Evolutionary conservation across 1,140 invertebrate genomes (phyloP), one percentile per base, ranked within the genome.

Genomic region (Drosophila subpulchrella): DNA sequence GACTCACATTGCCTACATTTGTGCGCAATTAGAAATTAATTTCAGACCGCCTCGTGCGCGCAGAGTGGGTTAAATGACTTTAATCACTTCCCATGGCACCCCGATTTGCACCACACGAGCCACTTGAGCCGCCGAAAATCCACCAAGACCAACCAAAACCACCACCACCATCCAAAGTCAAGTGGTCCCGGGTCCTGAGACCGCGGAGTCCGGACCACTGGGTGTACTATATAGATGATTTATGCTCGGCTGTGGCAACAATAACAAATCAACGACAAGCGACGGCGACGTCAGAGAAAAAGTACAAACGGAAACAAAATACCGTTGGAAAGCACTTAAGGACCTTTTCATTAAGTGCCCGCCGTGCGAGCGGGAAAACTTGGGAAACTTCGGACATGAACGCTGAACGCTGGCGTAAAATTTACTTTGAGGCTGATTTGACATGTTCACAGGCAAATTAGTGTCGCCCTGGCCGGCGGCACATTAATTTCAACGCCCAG

Each of bases 371-470:
- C 27, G 15, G 20, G 20, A 27, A 12, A 41, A 59, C 34, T 42
- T 44, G 53, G 65, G 47, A 70, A 70, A 67, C 51, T 38, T 68
- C 34, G 47, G 63, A 66, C 63, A 56, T 57, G 60, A 53, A 20
- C 58, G 63, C n/a, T 11, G 61, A 63, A 62, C 59, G 38, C 48
- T 62, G 66, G 79, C 83, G 83, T 88, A 77, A 89, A 89, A 83
- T 89, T 71, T 63, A 75, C 62, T 86, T 78, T 89, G 78, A 75
- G 80, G 73, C 80, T 89, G 84, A 89, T 89, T 89, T 89, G 84
- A 89, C 85, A 89, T 89, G 84, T 89, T 89, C 84, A 89, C 84
- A 88, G 84, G 84, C 84, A 88, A 88, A 88, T 88, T 89, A 88
- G 84, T 88, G 76, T 84, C 80, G 84, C 80, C 76, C 75, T 79